Evolutionary conservation across 2,797 vertebrate species (phyloP).

Genomic region (Paramormyrops hopkinsi): DNA sequence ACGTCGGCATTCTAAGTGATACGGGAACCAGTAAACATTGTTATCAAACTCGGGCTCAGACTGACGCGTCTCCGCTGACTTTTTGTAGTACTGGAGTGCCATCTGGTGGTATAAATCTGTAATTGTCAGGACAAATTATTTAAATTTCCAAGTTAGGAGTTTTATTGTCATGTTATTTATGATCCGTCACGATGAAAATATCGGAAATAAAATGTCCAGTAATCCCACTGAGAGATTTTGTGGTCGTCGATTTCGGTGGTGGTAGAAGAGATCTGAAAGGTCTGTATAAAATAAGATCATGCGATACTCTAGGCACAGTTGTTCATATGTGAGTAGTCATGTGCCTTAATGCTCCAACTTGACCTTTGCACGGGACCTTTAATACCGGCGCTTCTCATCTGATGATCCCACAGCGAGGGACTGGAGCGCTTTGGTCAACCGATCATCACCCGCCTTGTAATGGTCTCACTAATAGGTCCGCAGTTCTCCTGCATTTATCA

Average conservation of each 20-base stretch:
- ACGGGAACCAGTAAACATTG: not conserved
- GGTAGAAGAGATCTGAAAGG: not conserved
- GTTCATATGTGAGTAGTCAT: not conserved
- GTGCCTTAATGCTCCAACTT: not conserved
- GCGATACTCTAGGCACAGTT: not conserved
- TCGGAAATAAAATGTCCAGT: not conserved
- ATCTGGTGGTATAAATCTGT: not conserved
- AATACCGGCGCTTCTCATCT: not conserved
- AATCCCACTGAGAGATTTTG: not conserved
- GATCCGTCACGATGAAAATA: not conserved
- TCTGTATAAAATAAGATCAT: not conserved
- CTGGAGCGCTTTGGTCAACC: not conserved
- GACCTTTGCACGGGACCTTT: not conserved
- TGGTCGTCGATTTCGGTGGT: not conserved
- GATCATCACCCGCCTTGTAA: not conserved
- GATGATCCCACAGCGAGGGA: not conserved
- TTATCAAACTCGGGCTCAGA: not conserved
- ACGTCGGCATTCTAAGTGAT: not conserved
- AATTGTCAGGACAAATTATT: not conserved
- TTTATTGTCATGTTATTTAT: not conserved
- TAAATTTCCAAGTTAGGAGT: not conserved
- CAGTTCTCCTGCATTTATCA: not conserved
- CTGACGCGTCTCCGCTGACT: not conserved
- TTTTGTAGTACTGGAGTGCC: not conserved
- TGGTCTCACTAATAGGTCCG: not conserved